These are phyloP conservation scores for Bursaphelenchus okinawaensis DNA, from an alignment of 2,888 invertebrate genomes.

Conservation along the genomic window DNA sequence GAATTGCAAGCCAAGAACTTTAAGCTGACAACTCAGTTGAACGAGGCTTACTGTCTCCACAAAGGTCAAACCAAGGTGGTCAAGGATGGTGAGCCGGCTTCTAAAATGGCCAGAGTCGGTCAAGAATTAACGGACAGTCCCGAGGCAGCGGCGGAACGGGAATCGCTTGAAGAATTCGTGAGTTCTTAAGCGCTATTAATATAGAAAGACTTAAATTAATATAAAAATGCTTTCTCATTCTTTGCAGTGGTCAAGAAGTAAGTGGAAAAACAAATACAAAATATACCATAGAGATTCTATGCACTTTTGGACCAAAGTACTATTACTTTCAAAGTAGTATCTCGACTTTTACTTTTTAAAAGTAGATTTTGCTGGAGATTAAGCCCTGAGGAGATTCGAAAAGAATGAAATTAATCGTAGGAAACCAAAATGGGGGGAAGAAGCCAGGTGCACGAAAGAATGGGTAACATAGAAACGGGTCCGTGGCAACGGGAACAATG, in stretches of 20 bases:
- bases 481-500: background rate
- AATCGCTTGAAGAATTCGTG: constrained; percentile 8
- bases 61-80: background rate
- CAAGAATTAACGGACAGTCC: background rate
- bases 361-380: too few relatives aligned
- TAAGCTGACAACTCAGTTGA: background rate
- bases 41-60: background rate
- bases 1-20: constrained; percentile 17
- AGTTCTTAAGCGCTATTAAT: too few relatives aligned
- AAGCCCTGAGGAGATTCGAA: too few relatives aligned
- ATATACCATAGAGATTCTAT: too few relatives aligned
- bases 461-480: background rate
- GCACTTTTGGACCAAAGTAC: too few relatives aligned
- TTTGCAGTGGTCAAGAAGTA: too few relatives aligned
- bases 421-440: background rate
- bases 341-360: too few relatives aligned
- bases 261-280: too few relatives aligned
- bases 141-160: constrained; percentile 13
- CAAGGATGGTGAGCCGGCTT: background rate
- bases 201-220: too few relatives aligned
- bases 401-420: background rate
- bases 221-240: too few relatives aligned
- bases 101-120: background rate
- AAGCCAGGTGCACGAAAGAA: background rate
- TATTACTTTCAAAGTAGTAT: too few relatives aligned